phyloP scores from a whole-genome alignment of 2,797 vertebrate species.

The Acanthiza pusilla region DNA sequence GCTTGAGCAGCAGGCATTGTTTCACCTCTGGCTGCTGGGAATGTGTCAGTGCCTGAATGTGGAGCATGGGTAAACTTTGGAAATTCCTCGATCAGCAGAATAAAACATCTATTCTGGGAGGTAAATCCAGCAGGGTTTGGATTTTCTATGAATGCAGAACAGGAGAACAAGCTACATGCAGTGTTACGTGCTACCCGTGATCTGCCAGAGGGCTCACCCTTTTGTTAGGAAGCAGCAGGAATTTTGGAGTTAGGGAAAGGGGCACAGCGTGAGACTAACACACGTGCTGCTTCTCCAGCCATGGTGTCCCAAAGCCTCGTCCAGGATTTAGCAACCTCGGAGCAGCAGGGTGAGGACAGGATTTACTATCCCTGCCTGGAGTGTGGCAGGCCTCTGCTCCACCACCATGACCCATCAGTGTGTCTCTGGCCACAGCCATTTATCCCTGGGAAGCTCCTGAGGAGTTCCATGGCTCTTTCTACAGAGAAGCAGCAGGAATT shows the following conservation, averaged over 20 bases:
- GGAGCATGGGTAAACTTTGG: neutral
- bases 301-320: neutral
- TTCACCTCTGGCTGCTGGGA: neutral
- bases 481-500: neutral
- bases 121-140: neutral
- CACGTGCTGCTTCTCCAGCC: neutral
- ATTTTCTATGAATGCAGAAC: neutral
- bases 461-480: neutral
- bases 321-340: too few relatives aligned
- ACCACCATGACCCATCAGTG: fast-evolving
- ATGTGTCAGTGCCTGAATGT: neutral
- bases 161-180: neutral
- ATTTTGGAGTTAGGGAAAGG: neutral
- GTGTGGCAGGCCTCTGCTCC: neutral
- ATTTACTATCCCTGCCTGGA: neutral
- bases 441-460: neutral
- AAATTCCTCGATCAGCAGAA: neutral
- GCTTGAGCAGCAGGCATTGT: neutral
- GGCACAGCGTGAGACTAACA: fast-evolving
- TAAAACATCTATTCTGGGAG: neutral
- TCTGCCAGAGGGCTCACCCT: neutral
- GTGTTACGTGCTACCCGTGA: fast-evolving
- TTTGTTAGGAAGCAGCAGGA: neutral
- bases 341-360: neutral
- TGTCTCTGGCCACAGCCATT: neutral